Conservation (phyloP, 1,140 invertebrate species). For the Pseudomyrmex flavicornis region DNA sequence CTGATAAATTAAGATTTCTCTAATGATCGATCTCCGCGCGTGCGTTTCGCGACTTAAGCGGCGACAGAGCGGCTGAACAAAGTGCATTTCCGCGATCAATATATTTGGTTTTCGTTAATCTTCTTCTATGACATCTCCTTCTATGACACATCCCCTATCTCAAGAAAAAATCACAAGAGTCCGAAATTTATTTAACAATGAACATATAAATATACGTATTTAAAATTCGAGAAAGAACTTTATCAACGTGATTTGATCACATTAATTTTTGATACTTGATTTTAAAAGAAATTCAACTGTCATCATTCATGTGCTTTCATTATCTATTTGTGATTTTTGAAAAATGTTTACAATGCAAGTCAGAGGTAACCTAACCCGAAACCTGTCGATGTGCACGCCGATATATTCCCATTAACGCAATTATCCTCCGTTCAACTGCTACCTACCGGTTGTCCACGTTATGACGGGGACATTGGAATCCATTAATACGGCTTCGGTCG, state of each 20-base stretch:
- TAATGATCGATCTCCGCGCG: neutral
- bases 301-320: neutral
- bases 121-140: neutral
- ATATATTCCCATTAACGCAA: conserved; percentile 74
- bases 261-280: neutral
- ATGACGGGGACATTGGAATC: conserved; percentile 75
- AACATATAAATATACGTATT: neutral
- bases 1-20: conserved; percentile 57
- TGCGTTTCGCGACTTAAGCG: neutral
- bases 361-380: conserved; percentile 38
- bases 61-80: too few relatives aligned
- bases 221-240: neutral
- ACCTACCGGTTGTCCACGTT: conserved; percentile 70
- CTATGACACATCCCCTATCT: neutral
- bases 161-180: conserved; percentile 4
- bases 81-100: too few relatives aligned
- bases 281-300: neutral
- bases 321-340: neutral
- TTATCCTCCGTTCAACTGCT: conserved; percentile 69
- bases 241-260: neutral
- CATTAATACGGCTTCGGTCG: conserved; percentile 76
- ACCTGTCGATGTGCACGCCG: conserved; percentile 54
- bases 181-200: neutral
- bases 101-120: too few relatives aligned
- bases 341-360: conserved; percentile 5